Base-by-base conservation (phyloP, 2,113 vertebrate genomes). In the Sterna hirundo region DNA sequence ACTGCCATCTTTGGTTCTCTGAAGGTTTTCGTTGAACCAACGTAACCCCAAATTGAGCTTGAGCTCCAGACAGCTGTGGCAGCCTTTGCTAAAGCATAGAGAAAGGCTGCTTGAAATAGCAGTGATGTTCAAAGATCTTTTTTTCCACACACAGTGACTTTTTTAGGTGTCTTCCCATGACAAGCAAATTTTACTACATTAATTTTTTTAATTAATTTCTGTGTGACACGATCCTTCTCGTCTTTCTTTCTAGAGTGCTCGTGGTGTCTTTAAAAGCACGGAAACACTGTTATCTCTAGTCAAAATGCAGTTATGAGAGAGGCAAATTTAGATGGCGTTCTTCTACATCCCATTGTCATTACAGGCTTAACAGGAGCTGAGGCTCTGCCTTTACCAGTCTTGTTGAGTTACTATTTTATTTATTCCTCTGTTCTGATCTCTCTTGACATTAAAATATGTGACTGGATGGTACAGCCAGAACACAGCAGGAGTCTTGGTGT, bases 1-100 rank as follows among this genome's bases (percentile, higher is more conserved):
- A 30, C 21, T n/a, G 36, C 36, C 4, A 1, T 22, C 12, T 51
- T 42, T 70, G 23, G 11, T 38, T 46, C 22, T 81, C 52, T 34
- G n/a, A 47, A 21, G 46, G 44, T 46, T 77, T 68, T 65, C 15
- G 44, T 69, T 88, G 55, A 77, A 42, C 16, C 36, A 27, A 57
- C 15, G 4, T 42, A 54, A 27, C 15, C n/a, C 40, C n/a, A 57
- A 32, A 47, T 2, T 15, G 58, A 82, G 16, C 30, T 60, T 83
- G n/a, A 42, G 49, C 30, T 65, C 0, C 0, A 83, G 42, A 2
- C 19, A 70, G 38, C 32, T 74, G 58, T 54, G 42, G 58, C 36
- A 85, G 47, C 27, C 40, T 49, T 0, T 62, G 61, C 38, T 40
- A 65, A 47, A 90, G 30, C 40, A 30, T 87, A 36, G 32, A 75